Evolutionary conservation across 2,113 vertebrate species (phyloP).

Genomic region (Syngnathus floridae): DNA sequence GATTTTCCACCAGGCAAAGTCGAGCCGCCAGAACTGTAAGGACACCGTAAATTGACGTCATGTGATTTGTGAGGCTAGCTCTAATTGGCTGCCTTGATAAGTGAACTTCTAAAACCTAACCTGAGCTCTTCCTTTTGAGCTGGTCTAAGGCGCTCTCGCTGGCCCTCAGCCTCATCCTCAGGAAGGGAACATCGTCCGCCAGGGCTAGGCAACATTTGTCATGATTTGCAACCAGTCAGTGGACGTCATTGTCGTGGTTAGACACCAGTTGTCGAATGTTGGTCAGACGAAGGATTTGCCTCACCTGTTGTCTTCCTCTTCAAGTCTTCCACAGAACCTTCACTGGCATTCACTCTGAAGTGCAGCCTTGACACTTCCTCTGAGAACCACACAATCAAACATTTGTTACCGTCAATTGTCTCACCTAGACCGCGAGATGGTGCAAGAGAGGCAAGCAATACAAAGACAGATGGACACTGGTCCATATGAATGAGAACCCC

Average conservation of each 20-base stretch:
- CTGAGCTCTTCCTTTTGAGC: constrained; percentile 52
- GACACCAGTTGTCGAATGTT: neutral
- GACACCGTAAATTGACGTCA: neutral
- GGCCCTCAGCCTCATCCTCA: constrained; percentile 50
- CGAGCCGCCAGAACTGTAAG: constrained; percentile 32
- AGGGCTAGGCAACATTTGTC: constrained; percentile 21
- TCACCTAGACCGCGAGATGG: neutral
- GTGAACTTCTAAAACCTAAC: constrained; percentile 21
- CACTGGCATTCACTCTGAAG: constrained; percentile 30
- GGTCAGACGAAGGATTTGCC: neutral
- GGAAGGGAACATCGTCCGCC: constrained; percentile 34
- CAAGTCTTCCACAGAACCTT: constrained; percentile 17
- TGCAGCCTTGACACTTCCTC: neutral
- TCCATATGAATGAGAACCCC: too few relatives aligned
- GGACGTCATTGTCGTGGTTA: neutral
- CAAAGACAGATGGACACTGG: neutral
- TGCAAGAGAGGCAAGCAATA: too few relatives aligned
- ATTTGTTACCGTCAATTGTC: neutral
- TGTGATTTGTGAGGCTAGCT: neutral
- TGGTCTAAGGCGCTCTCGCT: constrained; percentile 45
- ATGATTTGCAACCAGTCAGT: neutral
- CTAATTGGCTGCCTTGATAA: neutral
- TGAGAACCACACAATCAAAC: neutral
- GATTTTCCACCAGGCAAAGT: constrained; percentile 46
- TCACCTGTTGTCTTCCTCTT: constrained; percentile 40